phyloP scores from a whole-genome alignment of 2,888 invertebrate species.

The Nomada goodeniana region DNA sequence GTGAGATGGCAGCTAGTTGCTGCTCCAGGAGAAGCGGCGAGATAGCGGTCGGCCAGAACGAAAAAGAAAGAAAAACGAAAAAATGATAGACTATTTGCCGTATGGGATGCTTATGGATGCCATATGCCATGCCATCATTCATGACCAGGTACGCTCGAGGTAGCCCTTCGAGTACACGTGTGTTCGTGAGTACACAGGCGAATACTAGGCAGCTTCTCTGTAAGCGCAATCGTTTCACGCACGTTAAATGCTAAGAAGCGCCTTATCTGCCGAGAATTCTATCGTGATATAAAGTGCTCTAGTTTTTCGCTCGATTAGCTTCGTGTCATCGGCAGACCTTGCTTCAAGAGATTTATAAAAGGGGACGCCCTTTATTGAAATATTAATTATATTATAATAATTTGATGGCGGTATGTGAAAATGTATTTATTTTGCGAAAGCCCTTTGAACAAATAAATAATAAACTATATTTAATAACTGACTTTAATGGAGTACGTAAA shows the following conservation, averaged over 20 bases:
- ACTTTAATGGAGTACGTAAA: too few relatives aligned
- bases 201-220: slow-evolving; percentile 35
- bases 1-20: slow-evolving; percentile 2
- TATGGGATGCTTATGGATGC: slow-evolving; percentile 55
- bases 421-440: too few relatives aligned
- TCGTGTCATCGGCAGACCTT: too few relatives aligned
- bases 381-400: too few relatives aligned
- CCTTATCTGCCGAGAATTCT: slow-evolving; percentile 11
- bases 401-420: too few relatives aligned
- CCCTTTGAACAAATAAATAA: too few relatives aligned
- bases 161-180: slow-evolving; percentile 39
- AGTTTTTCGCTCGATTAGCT: slow-evolving; percentile 1
- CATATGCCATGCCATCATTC: slow-evolving; percentile 72
- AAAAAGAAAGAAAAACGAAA: slow-evolving; percentile 5
- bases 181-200: slow-evolving; percentile 9
- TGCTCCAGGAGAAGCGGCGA: slow-evolving; percentile 22
- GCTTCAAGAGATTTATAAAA: too few relatives aligned
- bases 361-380: too few relatives aligned
- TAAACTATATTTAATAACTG: too few relatives aligned
- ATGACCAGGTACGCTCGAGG: slow-evolving; percentile 66
- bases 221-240: slow-evolving; percentile 35
- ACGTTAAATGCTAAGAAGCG: slow-evolving; percentile 40
- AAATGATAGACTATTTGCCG: slow-evolving; percentile 54
- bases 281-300: not conserved
- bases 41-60: not conserved